Percentiles rank a stretch among this genome's conserved stretches.
Conservation (phyloP, 1,140 invertebrate species). For the Caenorhabditis briggsae region DNA sequence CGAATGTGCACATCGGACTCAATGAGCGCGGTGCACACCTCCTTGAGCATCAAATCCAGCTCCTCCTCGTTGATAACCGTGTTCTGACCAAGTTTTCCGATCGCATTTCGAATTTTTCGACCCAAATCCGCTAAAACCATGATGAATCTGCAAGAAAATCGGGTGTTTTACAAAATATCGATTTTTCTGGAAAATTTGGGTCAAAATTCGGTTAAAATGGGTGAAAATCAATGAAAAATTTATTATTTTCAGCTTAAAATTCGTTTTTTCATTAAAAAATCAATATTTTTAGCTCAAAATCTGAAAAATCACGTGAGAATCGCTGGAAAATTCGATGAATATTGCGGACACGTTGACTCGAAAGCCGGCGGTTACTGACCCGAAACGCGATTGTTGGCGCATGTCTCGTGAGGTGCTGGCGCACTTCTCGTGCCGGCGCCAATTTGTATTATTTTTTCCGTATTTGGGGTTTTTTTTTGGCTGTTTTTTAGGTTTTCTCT, state of each 20-base stretch:
- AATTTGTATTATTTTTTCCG: neutral
- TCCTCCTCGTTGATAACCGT: slow-evolving; percentile 97
- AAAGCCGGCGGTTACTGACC: neutral
- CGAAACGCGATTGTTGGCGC: neutral
- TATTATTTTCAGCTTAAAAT: neutral
- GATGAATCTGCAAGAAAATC: neutral
- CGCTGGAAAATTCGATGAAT: no score
- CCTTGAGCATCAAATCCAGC: slow-evolving; percentile 98
- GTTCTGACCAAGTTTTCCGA: slow-evolving; percentile 96
- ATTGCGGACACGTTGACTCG: neutral
- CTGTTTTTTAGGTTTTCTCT: no score
- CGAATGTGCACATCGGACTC: slow-evolving; percentile 99
- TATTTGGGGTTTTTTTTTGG: neutral
- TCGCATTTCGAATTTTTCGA: slow-evolving; percentile 96
- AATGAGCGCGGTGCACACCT: slow-evolving; percentile 94
- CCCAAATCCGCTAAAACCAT: slow-evolving; percentile 99
- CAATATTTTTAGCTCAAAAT: neutral
- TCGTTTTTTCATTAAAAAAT: neutral
- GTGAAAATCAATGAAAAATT: neutral
- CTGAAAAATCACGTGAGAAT: slow-evolving; percentile 13
- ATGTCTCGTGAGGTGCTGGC: neutral
- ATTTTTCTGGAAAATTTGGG: neutral
- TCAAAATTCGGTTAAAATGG: neutral
- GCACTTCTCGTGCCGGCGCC: neutral
- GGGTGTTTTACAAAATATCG: neutral